These are phyloP conservation scores for Collichthys lucidus DNA, from an alignment of 2,113 vertebrate genomes.

Conservation along the genomic window DNA sequence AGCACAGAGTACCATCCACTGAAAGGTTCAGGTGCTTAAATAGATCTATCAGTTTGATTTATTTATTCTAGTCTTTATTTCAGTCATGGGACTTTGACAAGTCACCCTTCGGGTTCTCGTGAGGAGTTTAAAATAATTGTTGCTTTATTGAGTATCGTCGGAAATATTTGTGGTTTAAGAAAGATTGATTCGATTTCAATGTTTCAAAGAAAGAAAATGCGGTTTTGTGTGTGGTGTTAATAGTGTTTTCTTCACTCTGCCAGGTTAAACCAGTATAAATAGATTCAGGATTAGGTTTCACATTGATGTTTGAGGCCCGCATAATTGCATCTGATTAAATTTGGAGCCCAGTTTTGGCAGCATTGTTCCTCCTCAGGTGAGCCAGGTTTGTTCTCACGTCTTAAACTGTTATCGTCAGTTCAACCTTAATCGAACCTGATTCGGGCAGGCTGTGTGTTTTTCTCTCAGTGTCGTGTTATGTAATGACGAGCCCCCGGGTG, in stretches of 20 bases:
- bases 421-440: not conserved
- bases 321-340: no score
- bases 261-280: no score
- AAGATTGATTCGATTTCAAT: no score
- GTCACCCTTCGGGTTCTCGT: not conserved
- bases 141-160: not conserved
- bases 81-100: not conserved
- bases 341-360: no score
- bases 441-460: not conserved
- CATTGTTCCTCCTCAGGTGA: no score
- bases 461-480: not conserved
- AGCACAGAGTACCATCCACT: not conserved
- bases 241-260: no score
- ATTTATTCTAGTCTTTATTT: not conserved
- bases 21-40: not conserved
- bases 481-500: constrained; percentile 16
- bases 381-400: no score
- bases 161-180: not conserved
- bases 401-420: not conserved
- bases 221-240: no score
- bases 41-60: no score
- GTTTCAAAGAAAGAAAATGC: no score
- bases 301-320: no score
- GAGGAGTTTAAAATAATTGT: not conserved
- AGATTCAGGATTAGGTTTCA: no score